phyloP scores from a whole-genome alignment of 2,113 vertebrate species.

The Eolophus roseicapilla region DNA sequence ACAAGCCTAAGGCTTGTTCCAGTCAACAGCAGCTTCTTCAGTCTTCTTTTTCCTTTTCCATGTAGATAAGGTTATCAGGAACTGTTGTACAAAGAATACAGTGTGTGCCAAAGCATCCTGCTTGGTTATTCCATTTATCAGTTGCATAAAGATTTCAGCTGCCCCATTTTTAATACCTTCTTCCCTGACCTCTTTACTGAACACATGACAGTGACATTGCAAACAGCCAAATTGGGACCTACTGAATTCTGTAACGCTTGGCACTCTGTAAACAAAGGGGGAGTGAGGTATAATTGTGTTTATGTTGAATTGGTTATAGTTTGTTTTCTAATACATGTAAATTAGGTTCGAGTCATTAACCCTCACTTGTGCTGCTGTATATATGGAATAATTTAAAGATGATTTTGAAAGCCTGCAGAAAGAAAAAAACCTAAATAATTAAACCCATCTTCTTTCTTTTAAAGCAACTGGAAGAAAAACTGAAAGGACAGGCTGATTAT shows the following conservation, averaged over 20 bases:
- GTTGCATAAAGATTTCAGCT: not conserved
- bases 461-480: slow-evolving; percentile 96
- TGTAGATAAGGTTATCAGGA: not conserved
- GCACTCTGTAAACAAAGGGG: slow-evolving; percentile 48
- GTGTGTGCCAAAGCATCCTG: not conserved
- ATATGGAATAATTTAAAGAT: slow-evolving; percentile 49
- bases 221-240: not conserved
- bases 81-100: not conserved
- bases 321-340: slow-evolving; percentile 67
- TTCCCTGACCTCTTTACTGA: not conserved
- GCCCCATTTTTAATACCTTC: not conserved
- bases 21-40: not conserved
- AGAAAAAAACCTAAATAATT: slow-evolving; percentile 28
- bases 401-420: slow-evolving; percentile 37
- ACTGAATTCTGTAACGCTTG: not conserved
- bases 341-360: slow-evolving; percentile 60
- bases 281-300: slow-evolving; percentile 60
- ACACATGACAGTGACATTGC: not conserved
- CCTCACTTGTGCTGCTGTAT: slow-evolving; percentile 51
- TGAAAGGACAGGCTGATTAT: slow-evolving; percentile 95
- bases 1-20: not conserved
- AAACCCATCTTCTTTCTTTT: slow-evolving; percentile 56
- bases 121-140: not conserved
- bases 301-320: slow-evolving; percentile 51
- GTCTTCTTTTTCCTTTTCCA: not conserved